phyloP scores from a whole-genome alignment of 2,888 invertebrate genomes.

The Zygothrica quintamaculata region DNA sequence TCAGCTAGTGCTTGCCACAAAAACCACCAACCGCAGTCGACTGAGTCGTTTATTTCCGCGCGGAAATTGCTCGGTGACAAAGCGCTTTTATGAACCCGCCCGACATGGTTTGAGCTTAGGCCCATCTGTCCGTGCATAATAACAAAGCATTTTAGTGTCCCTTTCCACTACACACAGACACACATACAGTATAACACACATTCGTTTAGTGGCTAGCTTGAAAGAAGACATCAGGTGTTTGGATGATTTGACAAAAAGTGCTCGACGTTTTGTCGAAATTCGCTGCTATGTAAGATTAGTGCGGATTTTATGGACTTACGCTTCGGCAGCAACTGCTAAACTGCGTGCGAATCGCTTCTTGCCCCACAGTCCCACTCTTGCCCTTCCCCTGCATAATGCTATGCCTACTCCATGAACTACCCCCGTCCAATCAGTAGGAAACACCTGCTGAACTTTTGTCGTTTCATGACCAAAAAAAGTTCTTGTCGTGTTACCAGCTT shows the following conservation, averaged over 20 bases:
- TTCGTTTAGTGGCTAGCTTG: constrained; percentile 2
- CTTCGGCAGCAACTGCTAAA: constrained; percentile 57
- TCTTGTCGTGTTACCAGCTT: constrained; percentile 36
- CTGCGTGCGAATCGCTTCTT: constrained; percentile 62
- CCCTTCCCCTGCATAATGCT: neutral
- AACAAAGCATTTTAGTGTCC: constrained; percentile 52
- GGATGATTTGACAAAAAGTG: constrained; percentile 82
- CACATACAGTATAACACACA: constrained; percentile 11
- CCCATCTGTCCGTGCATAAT: constrained; percentile 57
- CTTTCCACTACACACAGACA: constrained; percentile 1
- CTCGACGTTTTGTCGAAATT: constrained; percentile 73
- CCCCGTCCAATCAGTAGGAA: constrained; percentile 12
- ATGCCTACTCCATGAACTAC: neutral
- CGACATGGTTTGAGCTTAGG: constrained; percentile 42
- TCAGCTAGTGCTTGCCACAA: constrained; percentile 1
- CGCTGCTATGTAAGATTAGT: constrained; percentile 71
- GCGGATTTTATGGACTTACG: constrained; percentile 78
- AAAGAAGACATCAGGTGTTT: constrained; percentile 81
- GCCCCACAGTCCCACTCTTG: neutral
- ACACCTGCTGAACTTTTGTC: constrained; percentile 73
- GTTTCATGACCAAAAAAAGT: constrained; percentile 72
- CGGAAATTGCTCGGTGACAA: constrained; percentile 72
- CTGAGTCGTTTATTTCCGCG: constrained; percentile 65
- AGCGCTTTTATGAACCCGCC: constrained; percentile 72
- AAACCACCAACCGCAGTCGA: constrained; percentile 29